These are phyloP conservation scores for Bacillus rossius DNA, from an alignment of 1,140 invertebrate species.

Conservation along the genomic window DNA sequence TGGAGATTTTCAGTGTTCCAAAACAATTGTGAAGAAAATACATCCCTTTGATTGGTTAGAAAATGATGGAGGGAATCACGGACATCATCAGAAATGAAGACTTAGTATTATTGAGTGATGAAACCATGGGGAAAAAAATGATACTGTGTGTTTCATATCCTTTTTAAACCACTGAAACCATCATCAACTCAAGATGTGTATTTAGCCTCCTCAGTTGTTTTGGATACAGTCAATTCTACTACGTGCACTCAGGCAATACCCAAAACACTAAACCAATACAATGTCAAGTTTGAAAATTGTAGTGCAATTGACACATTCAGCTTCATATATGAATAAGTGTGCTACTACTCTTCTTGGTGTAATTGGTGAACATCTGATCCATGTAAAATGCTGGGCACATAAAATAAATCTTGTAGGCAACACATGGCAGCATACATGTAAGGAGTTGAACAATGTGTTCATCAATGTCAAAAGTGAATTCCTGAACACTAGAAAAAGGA, in stretches of 20 bases:
- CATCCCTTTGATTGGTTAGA: background rate
- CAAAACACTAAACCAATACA: background rate
- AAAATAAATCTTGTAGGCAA: slow-evolving; percentile 1
- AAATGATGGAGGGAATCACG: background rate
- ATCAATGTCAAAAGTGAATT: background rate
- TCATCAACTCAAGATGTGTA: background rate
- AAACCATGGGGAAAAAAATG: slow-evolving; percentile 1
- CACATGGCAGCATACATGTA: background rate
- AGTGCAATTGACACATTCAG: background rate
- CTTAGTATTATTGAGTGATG: background rate
- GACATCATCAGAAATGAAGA: background rate
- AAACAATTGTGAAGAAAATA: background rate
- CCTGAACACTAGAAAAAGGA: background rate
- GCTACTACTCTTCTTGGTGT: background rate
- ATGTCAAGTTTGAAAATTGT: background rate
- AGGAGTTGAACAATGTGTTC: background rate
- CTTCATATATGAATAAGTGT: background rate
- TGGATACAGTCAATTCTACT: background rate
- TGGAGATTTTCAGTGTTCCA: background rate
- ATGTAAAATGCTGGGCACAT: slow-evolving; percentile 3
- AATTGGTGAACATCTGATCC: background rate
- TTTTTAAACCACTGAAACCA: background rate
- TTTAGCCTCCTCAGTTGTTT: background rate
- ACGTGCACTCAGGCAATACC: background rate
- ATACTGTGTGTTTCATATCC: background rate